Conservation (phyloP, 2,113 vertebrate genomes). For the Trematocara unimaculatum region DNA sequence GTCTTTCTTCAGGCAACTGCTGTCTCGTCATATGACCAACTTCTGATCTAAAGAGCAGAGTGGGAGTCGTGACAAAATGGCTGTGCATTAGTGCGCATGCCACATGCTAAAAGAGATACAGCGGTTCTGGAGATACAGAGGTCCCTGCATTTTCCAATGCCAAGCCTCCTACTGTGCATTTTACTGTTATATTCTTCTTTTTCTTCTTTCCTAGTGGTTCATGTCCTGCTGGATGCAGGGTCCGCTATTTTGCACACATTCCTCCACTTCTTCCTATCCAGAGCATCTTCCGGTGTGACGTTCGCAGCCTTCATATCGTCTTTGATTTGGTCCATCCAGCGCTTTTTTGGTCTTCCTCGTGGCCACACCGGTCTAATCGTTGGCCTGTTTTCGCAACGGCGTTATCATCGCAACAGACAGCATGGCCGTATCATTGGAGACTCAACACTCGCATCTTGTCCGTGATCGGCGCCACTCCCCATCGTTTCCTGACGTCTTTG, state of each 20-base stretch:
- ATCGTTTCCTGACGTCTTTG: accelerated
- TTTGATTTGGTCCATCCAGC: not conserved
- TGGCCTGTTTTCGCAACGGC: not conserved
- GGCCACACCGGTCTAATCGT: not conserved
- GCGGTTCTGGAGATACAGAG: not conserved
- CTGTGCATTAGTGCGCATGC: not conserved
- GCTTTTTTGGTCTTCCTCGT: accelerated
- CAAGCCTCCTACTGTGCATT: not conserved
- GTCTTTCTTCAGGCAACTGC: not conserved
- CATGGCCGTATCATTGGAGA: not conserved
- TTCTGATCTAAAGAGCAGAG: not conserved
- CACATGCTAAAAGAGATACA: not conserved
- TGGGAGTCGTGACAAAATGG: not conserved
- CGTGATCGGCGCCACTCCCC: accelerated
- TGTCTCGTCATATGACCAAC: not conserved
- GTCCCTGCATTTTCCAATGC: not conserved
- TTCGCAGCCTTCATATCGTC: not conserved
- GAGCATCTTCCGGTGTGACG: not conserved
- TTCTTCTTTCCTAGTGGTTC: not conserved
- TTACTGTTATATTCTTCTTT: not conserved
- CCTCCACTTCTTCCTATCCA: not conserved
- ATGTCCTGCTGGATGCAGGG: not conserved
- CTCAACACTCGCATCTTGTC: not conserved
- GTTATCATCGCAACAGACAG: accelerated
- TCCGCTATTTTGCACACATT: accelerated